Base-by-base conservation (phyloP, 2,888 invertebrate species). In the Hirudinaria manillensis region DNA sequence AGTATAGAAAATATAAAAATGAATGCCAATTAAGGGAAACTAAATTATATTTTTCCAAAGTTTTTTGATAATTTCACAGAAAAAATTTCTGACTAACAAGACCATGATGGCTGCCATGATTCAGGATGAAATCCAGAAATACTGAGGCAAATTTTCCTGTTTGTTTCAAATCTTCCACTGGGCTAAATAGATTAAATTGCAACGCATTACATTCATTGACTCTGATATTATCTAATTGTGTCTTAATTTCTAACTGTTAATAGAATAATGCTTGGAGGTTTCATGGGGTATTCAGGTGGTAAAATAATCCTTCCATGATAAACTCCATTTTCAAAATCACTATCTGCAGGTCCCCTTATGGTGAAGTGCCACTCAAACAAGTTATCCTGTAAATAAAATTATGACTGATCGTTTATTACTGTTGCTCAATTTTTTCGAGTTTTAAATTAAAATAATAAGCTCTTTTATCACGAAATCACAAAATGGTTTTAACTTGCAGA, bases 351-450 rank as follows among this genome's bases (percentile, higher is more conserved):
- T 7, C 95, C 96, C 82, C 92, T 89, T 3, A 96, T 91, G 0
- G 95, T 96, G 84, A 97, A 96, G 86, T 97, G 96, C 96, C 96
- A 97, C 85, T 96, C 96, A 85, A 97, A 96, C 73, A 96, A 87
- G 86, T 96, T 97, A 84, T 96, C 95, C 85, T 87, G 77, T 55
- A 80, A 78, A 38, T 32, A 38, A 2, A 70, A 77, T n/a, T 70
- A 24, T 24, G n/a, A 45, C 21, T 2, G n/a, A 29, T 13, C 32
- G 21, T 29, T 32, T n/a, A 32, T 66, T n/a, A 16, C 16, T 66
- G 10, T 66, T 13, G n/a, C n/a, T n/a, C n/a, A n/a, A n/a, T n/a
- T n/a, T n/a, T 53, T 53, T 53, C 19, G 55, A 19, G 19, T 16
- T 53, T 16, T 53, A 16, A 16, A 16, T 16, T 32, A 70, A 34